Conservation (phyloP, 2,888 invertebrate species). For the Maniola hyperantus region DNA sequence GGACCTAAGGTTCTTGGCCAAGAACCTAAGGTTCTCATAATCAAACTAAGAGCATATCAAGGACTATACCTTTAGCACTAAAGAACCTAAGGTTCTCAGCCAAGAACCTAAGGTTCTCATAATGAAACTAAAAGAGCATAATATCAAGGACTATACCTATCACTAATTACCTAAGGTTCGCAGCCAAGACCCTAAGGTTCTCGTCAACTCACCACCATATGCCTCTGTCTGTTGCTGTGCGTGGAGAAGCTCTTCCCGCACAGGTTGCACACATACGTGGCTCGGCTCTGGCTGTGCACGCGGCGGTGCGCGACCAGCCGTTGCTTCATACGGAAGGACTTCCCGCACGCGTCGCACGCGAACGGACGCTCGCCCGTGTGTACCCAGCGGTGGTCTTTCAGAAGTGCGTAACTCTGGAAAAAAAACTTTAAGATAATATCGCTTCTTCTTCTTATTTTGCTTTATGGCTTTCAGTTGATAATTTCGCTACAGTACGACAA, state of each 20-base stretch:
- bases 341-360: constrained; percentile 68
- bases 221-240: constrained; percentile 69
- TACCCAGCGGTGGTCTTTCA: constrained; percentile 74
- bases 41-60: background rate
- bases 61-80: too few species aligned
- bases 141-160: too few species aligned
- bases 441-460: too few species aligned
- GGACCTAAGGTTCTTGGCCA: background rate
- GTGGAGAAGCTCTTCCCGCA: constrained; percentile 73
- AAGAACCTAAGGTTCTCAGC: background rate
- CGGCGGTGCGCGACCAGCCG: constrained; percentile 65
- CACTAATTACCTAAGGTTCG: background rate
- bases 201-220: constrained; percentile 70
- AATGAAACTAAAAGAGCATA: background rate
- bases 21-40: too few species aligned
- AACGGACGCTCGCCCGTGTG: constrained; percentile 75
- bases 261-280: constrained; percentile 57
- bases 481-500: too few species aligned
- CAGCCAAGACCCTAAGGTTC: background rate
- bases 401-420: constrained; percentile 65
- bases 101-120: background rate
- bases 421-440: too few species aligned
- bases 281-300: constrained; percentile 58
- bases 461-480: too few species aligned
- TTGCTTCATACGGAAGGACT: constrained; percentile 69